Base-by-base conservation (phyloP, 1,140 invertebrate species). In the Hylyphantes graminicola region DNA sequence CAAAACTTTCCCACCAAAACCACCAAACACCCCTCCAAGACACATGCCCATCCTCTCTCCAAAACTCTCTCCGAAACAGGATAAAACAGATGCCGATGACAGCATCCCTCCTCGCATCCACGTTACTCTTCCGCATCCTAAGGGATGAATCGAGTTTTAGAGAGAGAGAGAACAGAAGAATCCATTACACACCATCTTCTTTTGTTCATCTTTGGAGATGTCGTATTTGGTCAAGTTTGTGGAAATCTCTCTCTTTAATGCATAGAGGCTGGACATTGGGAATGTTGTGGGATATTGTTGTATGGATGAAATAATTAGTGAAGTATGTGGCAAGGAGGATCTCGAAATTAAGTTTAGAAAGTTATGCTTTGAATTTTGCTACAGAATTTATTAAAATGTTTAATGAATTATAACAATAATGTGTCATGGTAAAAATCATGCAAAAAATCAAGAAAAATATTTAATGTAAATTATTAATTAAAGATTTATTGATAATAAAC, bases 21-120 rank as follows among this genome's bases (percentile, higher is more conserved):
- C 35, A 19, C 72, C 21, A 57, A 74, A 55, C 35, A 55, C 51
- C 59, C 72, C 21, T 57, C 19, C 35, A 53, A 74, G 13, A 74
- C 17, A 17, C 21, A 59, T 21, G 48, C 54, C 67, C 12, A 70
- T 57, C 53, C 17, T 74, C 54, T 74, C 54, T 35, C 19, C 3
- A 74, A 73, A 74, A 74, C 53, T 59, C 72, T 57, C 72, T 6
- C 19, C 35, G 53, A 74, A 74, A 74, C 72, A 74, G 72, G 72
- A 59, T 59, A 74, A 19, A 35, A 53, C 72, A 59, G 72, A 74
- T 74, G 72, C 54, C 8, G 12, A 19, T 74, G 72, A 74, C 72
- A 74, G 72, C 54, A 57, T 21, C 72, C 51, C 72, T 15, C 15
- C 72, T 11, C 11, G 19, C 54, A 3, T 13, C 53, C 48, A 19